Evolutionary conservation across 1,140 invertebrate species (phyloP), one percentile per base, ranked within the genome.

Genomic region (Trichonephila clavipes): DNA sequence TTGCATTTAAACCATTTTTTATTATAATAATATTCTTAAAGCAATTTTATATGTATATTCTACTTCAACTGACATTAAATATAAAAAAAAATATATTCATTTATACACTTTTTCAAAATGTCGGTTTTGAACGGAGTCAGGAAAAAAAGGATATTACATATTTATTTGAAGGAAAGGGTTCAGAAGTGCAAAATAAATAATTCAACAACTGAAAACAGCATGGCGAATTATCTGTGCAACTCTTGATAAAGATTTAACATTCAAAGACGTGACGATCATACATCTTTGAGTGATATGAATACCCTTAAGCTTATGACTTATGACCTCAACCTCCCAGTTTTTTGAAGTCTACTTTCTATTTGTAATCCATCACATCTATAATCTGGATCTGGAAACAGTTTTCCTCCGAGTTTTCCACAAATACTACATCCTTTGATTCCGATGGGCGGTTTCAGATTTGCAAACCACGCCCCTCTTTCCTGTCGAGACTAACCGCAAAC

Each of bases 381-480:
- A 89, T 89, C 88, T 89, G n/a, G 83, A 24, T 58, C 10, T 51
- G 58, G 83, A 85, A 85, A 59, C 44, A 85, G 51, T 61, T 51
- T 58, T 58, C 83, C 24, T 85, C 59, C 83, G 4, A 59, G 21
- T 85, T 61, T 85, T 85, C 58, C 83, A 85, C 81, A 83, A 44
- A 34, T 66, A n/a, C 62, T 24, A 61, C 81, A 92, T 92, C 90
- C 90, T 92, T 92, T 92, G n/a, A 59, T 34, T 40, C 69, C 81
- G 90, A 92, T 92, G 61, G 61, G 90, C 61, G 77, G 51, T 44
- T 16, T 21, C 58, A 40, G 66, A 89, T 51, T 72, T 89, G n/a
- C 40, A 44, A 69, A 28, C 90, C 90, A 83, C 90, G 77, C 90
- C 90, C 24, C 81, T 81, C 82, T 85, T 92, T 85, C 82, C 81